Percentiles rank a stretch among this genome's conserved stretches.
These are phyloP conservation scores for Macrotus californicus DNA, from an alignment of 2,113 vertebrate species.

Conservation along the genomic window DNA sequence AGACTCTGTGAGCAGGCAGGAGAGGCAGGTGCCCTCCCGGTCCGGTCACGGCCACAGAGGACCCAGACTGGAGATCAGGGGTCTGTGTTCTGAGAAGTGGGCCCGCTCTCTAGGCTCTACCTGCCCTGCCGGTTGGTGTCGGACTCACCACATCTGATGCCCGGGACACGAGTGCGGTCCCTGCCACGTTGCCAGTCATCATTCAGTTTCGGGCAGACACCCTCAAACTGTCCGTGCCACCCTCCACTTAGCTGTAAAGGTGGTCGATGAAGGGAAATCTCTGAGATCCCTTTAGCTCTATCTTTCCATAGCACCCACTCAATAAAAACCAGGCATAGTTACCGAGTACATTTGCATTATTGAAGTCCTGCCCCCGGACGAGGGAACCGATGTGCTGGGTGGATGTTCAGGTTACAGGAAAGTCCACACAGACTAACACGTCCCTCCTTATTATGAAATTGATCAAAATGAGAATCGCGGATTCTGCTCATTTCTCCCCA, in stretches of 20 bases:
- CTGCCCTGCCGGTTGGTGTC: background rate
- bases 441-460: background rate
- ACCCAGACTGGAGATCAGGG: background rate
- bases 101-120: background rate
- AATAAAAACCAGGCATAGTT: background rate
- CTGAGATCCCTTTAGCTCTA: background rate
- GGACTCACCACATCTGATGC: background rate
- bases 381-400: background rate
- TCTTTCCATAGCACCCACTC: background rate
- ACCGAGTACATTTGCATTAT: background rate
- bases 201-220: background rate
- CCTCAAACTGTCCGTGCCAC: background rate
- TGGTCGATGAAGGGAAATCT: background rate
- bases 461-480: background rate
- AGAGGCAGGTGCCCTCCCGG: background rate
- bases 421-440: background rate
- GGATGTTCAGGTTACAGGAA: background rate
- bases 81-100: background rate
- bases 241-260: background rate
- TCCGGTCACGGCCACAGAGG: background rate
- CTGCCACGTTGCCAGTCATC: background rate
- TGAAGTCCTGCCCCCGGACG: background rate
- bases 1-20: background rate
- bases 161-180: background rate
- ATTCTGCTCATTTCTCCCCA: background rate